Evolutionary conservation across 2,113 vertebrate species (phyloP).

Genomic region (Psittacus erithacus): DNA sequence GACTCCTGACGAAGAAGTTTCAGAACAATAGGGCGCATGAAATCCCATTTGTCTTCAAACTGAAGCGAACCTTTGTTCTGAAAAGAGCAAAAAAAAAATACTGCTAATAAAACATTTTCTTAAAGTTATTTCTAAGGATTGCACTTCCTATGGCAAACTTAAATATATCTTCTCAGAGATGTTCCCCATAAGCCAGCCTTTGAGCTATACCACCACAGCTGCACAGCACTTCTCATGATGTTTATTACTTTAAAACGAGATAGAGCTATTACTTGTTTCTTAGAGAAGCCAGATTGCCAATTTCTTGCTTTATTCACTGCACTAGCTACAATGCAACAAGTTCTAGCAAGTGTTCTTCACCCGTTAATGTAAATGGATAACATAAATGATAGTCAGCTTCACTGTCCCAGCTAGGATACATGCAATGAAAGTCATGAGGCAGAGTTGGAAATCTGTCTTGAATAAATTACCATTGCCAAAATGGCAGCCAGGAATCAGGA

Average conservation of each 20-base stretch:
- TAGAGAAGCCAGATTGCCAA: background rate
- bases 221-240: background rate
- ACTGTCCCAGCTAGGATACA: background rate
- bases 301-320: background rate
- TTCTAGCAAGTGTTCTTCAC: background rate
- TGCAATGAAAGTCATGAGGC: accelerated
- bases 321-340: background rate
- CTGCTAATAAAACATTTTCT: background rate
- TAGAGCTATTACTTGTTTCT: background rate
- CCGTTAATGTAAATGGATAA: background rate
- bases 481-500: background rate
- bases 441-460: background rate
- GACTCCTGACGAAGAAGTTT: conserved; percentile 98
- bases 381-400: background rate
- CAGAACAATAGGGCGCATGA: conserved; percentile 97
- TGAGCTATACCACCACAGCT: background rate
- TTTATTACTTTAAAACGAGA: background rate
- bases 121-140: background rate
- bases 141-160: background rate
- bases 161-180: background rate
- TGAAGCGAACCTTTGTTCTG: conserved; percentile 99
- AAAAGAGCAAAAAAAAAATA: background rate
- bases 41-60: conserved; percentile 99
- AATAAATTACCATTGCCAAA: background rate
- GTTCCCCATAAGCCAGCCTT: background rate